Percentiles rank a stretch among this genome's conserved stretches.
Conservation (phyloP, 2,113 vertebrate species). For the Calonectris borealis region DNA sequence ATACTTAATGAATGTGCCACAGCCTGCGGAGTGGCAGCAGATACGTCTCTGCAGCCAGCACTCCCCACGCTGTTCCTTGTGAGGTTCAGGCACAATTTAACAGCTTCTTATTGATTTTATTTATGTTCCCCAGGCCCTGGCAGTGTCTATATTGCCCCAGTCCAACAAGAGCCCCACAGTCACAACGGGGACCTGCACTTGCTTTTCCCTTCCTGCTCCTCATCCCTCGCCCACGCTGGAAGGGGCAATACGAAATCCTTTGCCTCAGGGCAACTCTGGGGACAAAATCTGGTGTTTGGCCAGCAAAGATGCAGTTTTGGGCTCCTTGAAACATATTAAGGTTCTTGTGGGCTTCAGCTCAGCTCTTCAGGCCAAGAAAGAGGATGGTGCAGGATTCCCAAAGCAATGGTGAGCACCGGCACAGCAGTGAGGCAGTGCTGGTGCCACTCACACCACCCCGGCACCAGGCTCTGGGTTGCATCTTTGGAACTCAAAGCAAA, state of each 20-base stretch:
- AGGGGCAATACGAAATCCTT: neutral
- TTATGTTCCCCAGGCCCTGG: neutral
- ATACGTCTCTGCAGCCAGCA: slow-evolving; percentile 40
- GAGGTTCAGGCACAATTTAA: slow-evolving; percentile 34
- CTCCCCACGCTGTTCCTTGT: slow-evolving; percentile 11
- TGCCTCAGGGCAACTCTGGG: neutral
- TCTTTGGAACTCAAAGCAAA: neutral
- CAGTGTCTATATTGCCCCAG: neutral
- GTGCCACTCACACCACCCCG: accelerated
- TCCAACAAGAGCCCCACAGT: neutral
- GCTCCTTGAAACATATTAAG: neutral
- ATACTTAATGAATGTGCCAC: slow-evolving; percentile 67
- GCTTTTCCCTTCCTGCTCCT: neutral
- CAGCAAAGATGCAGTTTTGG: neutral
- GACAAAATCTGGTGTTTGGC: neutral
- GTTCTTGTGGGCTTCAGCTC: neutral
- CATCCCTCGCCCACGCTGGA: neutral
- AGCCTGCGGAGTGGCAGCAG: neutral
- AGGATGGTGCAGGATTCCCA: neutral
- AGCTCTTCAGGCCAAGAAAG: neutral
- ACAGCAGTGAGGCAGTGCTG: neutral
- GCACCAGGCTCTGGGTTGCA: neutral
- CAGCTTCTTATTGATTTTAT: slow-evolving; percentile 51
- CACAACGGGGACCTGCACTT: accelerated
- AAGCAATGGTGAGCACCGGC: neutral